Percentiles rank a stretch among this genome's conserved stretches.
These are phyloP conservation scores for Accipiter cooperii DNA, from an alignment of 2,113 vertebrate species.

Conservation along the genomic window DNA sequence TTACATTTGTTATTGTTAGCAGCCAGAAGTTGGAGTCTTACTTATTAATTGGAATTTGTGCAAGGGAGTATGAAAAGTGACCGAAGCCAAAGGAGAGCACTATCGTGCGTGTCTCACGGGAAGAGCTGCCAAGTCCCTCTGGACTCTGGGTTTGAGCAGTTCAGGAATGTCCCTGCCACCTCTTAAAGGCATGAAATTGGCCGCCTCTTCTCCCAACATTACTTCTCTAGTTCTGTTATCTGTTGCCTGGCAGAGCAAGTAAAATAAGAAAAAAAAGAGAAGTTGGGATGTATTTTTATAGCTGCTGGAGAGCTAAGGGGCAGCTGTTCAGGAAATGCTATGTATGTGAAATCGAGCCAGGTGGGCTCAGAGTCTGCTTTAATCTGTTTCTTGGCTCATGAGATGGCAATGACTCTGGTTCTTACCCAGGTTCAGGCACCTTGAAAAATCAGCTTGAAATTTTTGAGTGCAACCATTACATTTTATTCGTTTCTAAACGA, in stretches of 20 bases:
- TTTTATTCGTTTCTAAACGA: not conserved
- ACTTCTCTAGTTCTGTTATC: not conserved
- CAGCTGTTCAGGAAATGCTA: not conserved
- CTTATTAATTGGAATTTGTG: not conserved
- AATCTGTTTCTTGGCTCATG: not conserved
- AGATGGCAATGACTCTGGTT: not conserved
- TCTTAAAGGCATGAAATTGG: not conserved
- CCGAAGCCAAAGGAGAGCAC: not conserved
- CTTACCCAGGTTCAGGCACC: not conserved
- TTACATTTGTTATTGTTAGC: not conserved
- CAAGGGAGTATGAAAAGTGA: not conserved
- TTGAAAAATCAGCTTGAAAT: not conserved
- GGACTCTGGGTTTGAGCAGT: not conserved
- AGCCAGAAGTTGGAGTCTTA: not conserved
- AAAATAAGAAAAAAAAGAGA: not conserved
- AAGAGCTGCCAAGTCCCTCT: not conserved
- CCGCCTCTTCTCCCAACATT: not conserved
- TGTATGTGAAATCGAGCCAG: not conserved
- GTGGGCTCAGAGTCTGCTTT: not conserved
- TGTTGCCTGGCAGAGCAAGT: not conserved
- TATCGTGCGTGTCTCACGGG: fast-evolving
- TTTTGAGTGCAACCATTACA: not conserved
- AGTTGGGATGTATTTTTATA: not conserved
- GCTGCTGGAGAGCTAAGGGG: conserved; percentile 1
- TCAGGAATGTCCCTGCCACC: not conserved